phyloP scores from a whole-genome alignment of 2,113 vertebrate genomes.

The Amblyopsis rosae region DNA sequence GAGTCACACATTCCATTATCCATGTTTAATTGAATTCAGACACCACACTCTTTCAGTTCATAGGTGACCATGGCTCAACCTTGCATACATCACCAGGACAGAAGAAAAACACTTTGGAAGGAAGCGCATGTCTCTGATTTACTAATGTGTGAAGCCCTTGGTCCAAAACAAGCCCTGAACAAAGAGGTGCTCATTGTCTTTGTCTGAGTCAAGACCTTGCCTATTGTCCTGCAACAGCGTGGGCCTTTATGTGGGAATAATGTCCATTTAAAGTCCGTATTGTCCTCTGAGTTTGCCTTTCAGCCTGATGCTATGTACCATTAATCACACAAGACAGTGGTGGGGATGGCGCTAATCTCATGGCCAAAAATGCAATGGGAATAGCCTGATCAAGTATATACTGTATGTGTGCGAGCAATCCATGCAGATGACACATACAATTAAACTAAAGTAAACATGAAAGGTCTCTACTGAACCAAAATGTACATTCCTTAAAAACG shows the following conservation, averaged over 20 bases:
- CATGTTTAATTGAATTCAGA: slow-evolving; percentile 5
- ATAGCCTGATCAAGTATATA: neutral
- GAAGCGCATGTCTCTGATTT: slow-evolving; percentile 15
- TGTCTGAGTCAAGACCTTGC: slow-evolving; percentile 33
- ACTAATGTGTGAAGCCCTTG: neutral
- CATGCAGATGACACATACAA: neutral
- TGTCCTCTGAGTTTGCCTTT: slow-evolving; percentile 52
- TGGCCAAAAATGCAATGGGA: slow-evolving; percentile 5
- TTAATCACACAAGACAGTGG: slow-evolving; percentile 54
- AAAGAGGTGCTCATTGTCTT: slow-evolving; percentile 44
- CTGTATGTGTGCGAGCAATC: neutral
- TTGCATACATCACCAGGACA: slow-evolving; percentile 3
- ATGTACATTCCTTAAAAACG: no score
- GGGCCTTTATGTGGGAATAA: slow-evolving; percentile 51
- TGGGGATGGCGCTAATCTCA: slow-evolving; percentile 27
- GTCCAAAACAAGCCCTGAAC: slow-evolving; percentile 28
- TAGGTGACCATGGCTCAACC: slow-evolving; percentile 2
- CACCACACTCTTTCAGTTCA: neutral
- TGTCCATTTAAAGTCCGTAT: slow-evolving; percentile 57
- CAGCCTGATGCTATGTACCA: slow-evolving; percentile 40
- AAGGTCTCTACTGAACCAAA: neutral
- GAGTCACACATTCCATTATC: neutral
- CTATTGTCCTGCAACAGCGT: slow-evolving; percentile 40
- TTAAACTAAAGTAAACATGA: neutral
- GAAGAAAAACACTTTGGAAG: slow-evolving; percentile 26